phyloP scores from a whole-genome alignment of 2,797 vertebrate genomes.

The Trichosurus vulpecula region DNA sequence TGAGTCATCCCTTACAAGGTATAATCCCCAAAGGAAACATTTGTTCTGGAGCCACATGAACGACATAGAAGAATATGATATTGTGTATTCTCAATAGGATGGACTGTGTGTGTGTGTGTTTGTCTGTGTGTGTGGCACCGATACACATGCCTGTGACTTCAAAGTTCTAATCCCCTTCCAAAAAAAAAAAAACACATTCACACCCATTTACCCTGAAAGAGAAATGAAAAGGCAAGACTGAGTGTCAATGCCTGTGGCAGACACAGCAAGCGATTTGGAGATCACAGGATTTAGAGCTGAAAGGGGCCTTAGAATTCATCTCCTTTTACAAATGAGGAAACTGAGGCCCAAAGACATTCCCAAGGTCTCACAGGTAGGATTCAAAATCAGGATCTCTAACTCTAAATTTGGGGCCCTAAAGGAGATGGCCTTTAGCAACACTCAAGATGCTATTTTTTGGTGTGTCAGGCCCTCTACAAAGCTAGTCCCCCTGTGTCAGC shows the following conservation, averaged over 20 bases:
- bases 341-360: not conserved
- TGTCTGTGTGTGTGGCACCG: not conserved
- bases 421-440: too few species aligned
- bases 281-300: not conserved
- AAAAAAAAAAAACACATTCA: not conserved
- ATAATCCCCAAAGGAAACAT: conserved; percentile 73
- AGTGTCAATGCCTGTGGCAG: not conserved
- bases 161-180: not conserved
- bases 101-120: not conserved
- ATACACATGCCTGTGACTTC: not conserved
- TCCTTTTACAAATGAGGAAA: not conserved
- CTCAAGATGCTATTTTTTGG: not conserved
- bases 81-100: conserved; percentile 59
- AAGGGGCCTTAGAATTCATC: not conserved
- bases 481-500: not conserved
- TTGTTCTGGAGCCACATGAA: conserved; percentile 74
- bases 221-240: not conserved
- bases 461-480: not conserved
- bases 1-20: conserved; percentile 69
- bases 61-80: conserved; percentile 60
- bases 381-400: not conserved
- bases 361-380: not conserved
- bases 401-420: not conserved
- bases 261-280: not conserved
- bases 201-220: not conserved